Base-by-base conservation (phyloP, 53 echinoderm and acorn worm species). In the Paelopatides confundens region DNA sequence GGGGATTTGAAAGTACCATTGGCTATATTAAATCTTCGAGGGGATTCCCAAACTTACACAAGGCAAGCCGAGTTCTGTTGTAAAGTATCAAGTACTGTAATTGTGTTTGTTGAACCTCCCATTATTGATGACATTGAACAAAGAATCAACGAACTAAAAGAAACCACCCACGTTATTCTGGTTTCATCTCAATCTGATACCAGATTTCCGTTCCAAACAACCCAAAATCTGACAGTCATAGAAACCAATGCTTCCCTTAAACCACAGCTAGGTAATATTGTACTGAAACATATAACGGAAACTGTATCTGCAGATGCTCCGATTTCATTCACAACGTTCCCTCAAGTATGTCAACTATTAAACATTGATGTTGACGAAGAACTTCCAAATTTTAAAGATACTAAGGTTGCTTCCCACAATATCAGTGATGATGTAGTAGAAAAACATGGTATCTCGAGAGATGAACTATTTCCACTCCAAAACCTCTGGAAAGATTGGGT, bases 401-500 rank as follows among this genome's bases (percentile, higher is more conserved):
- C 79, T 18, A 78, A 51, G 51, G 28, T 30, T 6, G 17, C 12
- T 28, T 43, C 79, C 0, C 26, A 21, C 2, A 53, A 50, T 11
- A 78, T 51, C 10, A 28, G 31, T 51, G 53, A 30, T 17, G 49
- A 12, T 15, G 6, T 29, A 12, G 5, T 1, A 28, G 30, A 12
- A 10, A 29, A 48, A 31, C 10, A 14, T 9, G 18, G 54, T 14
- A 54, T 15, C 15, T 13, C 13, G 5, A 50, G 43, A 28, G 52
- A 51, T 29, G 32, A 26, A 14, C 13, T 7, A 51, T 78, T 78
- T 51, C 79, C 79, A 31, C 51, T 78, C 26, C 79, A 78, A 28
- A 21, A 48, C 9, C 79, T 78, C 12, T 30, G 79, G 54, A 78
- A 52, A 30, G 51, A 78, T 40, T 78, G 79, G 79, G 51, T 78